Evolutionary conservation across 2,113 vertebrate species (phyloP).

Genomic region (Ursus arctos): DNA sequence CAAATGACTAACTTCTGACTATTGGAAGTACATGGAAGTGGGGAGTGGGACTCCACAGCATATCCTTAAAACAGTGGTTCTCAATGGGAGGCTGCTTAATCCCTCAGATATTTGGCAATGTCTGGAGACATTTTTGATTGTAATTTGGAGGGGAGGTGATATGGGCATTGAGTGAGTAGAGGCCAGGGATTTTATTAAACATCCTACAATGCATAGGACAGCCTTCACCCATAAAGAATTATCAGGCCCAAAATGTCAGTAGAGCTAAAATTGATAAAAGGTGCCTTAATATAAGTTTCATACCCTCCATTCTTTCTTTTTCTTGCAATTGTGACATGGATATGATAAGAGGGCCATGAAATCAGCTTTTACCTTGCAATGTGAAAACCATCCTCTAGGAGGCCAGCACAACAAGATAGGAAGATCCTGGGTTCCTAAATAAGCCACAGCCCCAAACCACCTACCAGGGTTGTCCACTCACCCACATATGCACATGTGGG

Average conservation of each 20-base stretch:
- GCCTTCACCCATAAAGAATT: not conserved
- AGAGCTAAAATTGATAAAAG: not conserved
- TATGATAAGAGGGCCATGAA: not conserved
- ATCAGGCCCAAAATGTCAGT: not conserved
- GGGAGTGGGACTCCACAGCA: not conserved
- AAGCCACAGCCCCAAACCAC: not conserved
- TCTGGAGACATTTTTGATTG: slow-evolving; percentile 12
- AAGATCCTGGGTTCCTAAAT: not conserved
- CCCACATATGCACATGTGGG: not conserved
- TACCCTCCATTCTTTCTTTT: not conserved
- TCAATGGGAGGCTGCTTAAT: not conserved
- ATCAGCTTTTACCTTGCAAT: not conserved
- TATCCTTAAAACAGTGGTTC: not conserved
- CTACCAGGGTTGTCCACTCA: not conserved
- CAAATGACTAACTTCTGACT: not conserved
- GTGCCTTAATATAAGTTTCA: not conserved
- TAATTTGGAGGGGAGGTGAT: not conserved
- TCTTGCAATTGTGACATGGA: not conserved
- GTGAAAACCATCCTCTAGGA: not conserved
- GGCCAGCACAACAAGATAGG: not conserved
- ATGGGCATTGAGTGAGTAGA: not conserved
- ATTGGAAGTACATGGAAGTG: not conserved
- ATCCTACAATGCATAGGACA: not conserved
- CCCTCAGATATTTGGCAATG: not conserved
- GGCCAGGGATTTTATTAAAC: not conserved